Base-by-base conservation (phyloP, 2,888 invertebrate species). In the Dynastes tityus region DNA sequence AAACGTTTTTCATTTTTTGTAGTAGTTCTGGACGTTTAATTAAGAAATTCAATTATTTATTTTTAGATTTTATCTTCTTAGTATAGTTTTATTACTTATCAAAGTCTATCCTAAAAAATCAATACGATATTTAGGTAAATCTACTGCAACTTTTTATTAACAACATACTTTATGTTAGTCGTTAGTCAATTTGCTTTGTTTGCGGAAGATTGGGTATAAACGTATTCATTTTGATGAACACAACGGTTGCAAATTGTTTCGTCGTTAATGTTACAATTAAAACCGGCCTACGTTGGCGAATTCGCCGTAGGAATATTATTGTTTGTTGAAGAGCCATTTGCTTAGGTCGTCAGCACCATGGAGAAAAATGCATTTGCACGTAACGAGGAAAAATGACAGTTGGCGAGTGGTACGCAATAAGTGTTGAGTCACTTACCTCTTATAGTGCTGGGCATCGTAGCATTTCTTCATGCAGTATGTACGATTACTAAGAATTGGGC, bases 401-500 rank as follows among this genome's bases (percentile, higher is more conserved):
- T 61, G 61, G 16, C 61, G 49, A 58, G 61, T 51, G 68, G 51
- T 74, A 61, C 11, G 61, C 40, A 74, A 74, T 45, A 74, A 45
- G 45, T 49, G 40, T 74, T 74, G 73, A 74, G 79, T 71, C 49
- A 85, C 88, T 87, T 84, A 89, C 89, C 89, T 89, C 89, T 88
- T 86, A 89, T 89, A 84, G 89, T 89, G 86, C 89, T 89, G 83
- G 89, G 89, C 89, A 89, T 89, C 83, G 86, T 88, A 86, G 83
- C 85, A 87, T 87, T 82, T 87, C 87, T 85, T 86, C 78, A 64
- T 80, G 61, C 77, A 77, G 67, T 77, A 49, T 73, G 45, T 73
- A 73, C n/a, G 49, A 61, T 45, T 74, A 61, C 73, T 13, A 74
- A 74, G 73, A 74, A 74, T 74, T 61, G 45, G 61, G 58, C 73